A percentile compares a stretch with the other conserved stretches of the same genome.
Conservation (phyloP, 2,888 invertebrate genomes). For the Podotricha telesiphe region DNA sequence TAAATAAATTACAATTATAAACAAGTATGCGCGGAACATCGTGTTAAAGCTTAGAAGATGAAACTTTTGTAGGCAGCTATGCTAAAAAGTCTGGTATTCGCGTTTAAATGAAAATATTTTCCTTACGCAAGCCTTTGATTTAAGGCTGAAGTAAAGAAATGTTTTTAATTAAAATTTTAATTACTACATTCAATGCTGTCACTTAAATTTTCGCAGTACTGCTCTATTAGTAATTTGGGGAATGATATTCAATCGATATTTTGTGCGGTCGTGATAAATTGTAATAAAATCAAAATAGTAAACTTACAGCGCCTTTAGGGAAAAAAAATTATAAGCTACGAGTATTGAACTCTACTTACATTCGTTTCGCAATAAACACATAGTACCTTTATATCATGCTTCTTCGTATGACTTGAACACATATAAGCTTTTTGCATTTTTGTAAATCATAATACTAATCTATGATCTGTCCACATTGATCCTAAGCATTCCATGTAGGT, state of each 20-base stretch:
- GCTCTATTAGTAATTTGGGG: background rate
- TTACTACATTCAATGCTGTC: slow-evolving; percentile 21
- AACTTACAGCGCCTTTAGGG: no score
- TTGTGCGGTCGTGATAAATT: no score
- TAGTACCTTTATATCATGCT: no score
- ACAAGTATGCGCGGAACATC: background rate
- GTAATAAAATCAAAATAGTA: no score
- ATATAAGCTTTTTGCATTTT: no score
- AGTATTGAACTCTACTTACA: no score
- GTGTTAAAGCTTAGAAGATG: background rate
- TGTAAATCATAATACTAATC: no score
- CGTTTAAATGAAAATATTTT: slow-evolving; percentile 30
- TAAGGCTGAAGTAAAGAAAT: slow-evolving; percentile 17
- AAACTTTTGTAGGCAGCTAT: slow-evolving; percentile 21
- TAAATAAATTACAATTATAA: background rate
- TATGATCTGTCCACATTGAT: no score
- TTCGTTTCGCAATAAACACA: no score
- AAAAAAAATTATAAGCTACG: no score
- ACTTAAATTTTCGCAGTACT: slow-evolving; percentile 1
- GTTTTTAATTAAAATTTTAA: slow-evolving; percentile 31
- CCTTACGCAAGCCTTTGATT: slow-evolving; percentile 27
- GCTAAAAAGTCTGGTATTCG: slow-evolving; percentile 22
- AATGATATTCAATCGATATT: background rate
- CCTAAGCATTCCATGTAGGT: no score
- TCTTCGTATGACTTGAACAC: no score